Evolutionary conservation across 2,888 invertebrate species (phyloP), one percentile per base, ranked within the genome.

Genomic region (Polyploca ridens): DNA sequence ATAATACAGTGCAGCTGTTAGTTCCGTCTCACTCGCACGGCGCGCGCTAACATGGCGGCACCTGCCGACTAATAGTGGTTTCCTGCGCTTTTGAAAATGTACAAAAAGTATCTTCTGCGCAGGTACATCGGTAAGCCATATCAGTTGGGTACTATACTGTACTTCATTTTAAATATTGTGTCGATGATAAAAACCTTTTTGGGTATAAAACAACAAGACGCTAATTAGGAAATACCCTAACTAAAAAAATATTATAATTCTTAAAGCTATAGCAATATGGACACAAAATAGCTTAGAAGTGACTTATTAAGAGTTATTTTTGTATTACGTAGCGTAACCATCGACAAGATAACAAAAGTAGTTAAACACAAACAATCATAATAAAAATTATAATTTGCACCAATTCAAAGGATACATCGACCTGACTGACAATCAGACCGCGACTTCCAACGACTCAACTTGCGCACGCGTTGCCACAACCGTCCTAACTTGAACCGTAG

Each of bases 401-500:
- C 69, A 69, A 72, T 74, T 72, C 72, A 79, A 84, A 90, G 88
- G 88, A 89, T 87, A 77, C 76, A 77, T 70, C 82, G 82, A 81
- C 87, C 88, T 85, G 76, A 64, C 74, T 83, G 76, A 6, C 72
- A 86, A 89, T 73, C 86, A 90, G 89, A 88, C 79, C 89, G 85
- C 73, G 71, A 85, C 87, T 72, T 75, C 73, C 66, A 68, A 73
- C 83, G 79, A 81, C 8, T 63, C 38, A 70, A 69, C 33, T 0
- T 54, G 19, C 46, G n/a, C 46, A 46, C 46, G 46, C 46, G 46
- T 46, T 8, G 41, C 41, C 60, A 59, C 62, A 67, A 65, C 67
- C 64, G 66, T 65, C 62, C 0, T 54, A 54, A 19, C 54, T 10
- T 16, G 54, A 54, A 54, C 16, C 54, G 10, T 54, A 16, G 10